Conservation (phyloP, 1,140 invertebrate species). For the Arctopsyche grandis region DNA sequence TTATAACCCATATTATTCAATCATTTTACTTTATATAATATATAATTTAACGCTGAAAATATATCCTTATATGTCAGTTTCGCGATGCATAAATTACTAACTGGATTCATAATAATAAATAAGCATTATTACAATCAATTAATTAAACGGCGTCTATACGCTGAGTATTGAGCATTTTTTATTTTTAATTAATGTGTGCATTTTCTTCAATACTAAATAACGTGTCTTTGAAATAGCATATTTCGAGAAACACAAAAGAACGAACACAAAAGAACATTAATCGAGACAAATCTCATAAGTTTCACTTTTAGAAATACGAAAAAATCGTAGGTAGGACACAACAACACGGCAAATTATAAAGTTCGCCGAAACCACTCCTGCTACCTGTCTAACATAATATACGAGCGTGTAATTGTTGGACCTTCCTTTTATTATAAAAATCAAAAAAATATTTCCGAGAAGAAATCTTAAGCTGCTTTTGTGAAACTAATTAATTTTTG, state of each 20-base stretch:
- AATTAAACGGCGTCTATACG: not conserved
- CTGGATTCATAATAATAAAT: constrained; percentile 9
- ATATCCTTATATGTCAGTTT: constrained; percentile 9
- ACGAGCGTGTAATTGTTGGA: constrained; percentile 15
- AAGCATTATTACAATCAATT: constrained; percentile 1
- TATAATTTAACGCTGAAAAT: not conserved
- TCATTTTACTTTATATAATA: not conserved
- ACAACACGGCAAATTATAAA: constrained; percentile 4
- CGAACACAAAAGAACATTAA: not conserved
- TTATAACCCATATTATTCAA: constrained; percentile 29
- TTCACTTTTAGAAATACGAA: constrained; percentile 3
- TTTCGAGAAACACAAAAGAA: no score
- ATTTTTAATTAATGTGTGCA: no score
- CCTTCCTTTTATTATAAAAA: not conserved
- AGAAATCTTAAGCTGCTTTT: not conserved
- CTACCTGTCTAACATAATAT: constrained; percentile 27
- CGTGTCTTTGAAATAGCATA: no score
- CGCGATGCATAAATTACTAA: not conserved
- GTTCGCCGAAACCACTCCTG: constrained; percentile 15
- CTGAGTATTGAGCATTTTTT: no score
- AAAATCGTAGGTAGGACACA: not conserved
- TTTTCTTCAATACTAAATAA: no score
- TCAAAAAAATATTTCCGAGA: not conserved
- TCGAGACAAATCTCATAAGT: constrained; percentile 17
- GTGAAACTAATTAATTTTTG: constrained; percentile 28